A percentile compares a stretch with the other conserved stretches of the same genome.
Evolutionary conservation across 2,797 vertebrate genomes (phyloP).

Genomic region (Trachops cirrhosus): DNA sequence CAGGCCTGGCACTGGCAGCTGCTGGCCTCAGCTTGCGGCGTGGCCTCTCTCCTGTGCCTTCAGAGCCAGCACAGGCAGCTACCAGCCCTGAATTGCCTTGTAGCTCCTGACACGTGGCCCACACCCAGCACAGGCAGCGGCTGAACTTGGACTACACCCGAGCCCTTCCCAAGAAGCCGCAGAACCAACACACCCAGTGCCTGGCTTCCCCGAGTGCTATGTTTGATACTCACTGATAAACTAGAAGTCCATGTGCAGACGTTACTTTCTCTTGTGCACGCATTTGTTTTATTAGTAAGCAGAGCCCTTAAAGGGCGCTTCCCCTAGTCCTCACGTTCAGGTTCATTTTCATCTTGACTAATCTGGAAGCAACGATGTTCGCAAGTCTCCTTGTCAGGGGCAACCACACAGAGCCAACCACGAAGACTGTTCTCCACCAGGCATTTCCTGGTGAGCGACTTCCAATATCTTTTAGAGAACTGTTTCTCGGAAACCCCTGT

Average conservation of each 20-base stretch:
- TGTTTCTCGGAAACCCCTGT: background rate
- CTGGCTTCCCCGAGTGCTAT: background rate
- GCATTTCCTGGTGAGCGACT: background rate
- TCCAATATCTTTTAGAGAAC: background rate
- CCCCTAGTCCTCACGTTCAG: background rate
- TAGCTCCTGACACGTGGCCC: background rate
- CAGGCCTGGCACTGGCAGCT: background rate
- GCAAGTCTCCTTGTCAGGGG: background rate
- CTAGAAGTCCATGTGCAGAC: background rate
- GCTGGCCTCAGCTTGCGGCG: background rate
- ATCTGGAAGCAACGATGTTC: background rate
- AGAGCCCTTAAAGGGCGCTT: background rate
- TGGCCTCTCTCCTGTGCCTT: background rate
- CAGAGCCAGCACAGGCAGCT: background rate
- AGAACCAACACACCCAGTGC: background rate
- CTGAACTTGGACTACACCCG: background rate
- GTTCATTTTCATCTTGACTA: background rate
- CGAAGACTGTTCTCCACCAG: background rate
- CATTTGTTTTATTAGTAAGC: background rate
- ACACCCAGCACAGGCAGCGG: background rate
- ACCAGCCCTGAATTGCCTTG: background rate
- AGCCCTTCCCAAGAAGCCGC: background rate
- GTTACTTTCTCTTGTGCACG: background rate
- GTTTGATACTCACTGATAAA: background rate
- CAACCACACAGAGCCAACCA: background rate